These are phyloP conservation scores for Hanleya hanleyi DNA, from an alignment of 2,888 invertebrate genomes.

Conservation along the genomic window DNA sequence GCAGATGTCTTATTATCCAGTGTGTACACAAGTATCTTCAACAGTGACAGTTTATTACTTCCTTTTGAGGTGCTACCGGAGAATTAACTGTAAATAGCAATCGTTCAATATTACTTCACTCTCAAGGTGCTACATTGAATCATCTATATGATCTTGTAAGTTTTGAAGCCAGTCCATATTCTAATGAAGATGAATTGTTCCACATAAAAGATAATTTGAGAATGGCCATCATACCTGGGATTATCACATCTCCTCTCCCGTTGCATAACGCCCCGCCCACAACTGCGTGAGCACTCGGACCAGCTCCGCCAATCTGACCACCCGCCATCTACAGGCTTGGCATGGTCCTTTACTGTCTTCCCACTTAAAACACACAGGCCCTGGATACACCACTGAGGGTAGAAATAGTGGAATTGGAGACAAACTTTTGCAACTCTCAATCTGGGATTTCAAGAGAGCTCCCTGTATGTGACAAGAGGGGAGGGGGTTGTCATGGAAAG, in stretches of 20 bases:
- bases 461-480: too few relatives aligned
- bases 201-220: too few relatives aligned
- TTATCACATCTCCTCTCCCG: conserved; percentile 36
- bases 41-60: too few relatives aligned
- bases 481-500: too few relatives aligned
- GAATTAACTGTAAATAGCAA: too few relatives aligned
- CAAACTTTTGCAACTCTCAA: too few relatives aligned
- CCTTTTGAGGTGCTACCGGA: too few relatives aligned
- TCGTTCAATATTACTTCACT: too few relatives aligned
- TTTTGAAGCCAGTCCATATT: background rate
- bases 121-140: background rate
- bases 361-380: conserved; percentile 29
- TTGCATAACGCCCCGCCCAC: conserved; percentile 42
- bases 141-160: background rate
- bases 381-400: conserved; percentile 39
- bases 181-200: background rate
- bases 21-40: too few relatives aligned
- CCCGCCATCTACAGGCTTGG: conserved; percentile 34
- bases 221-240: conserved; percentile 31
- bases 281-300: conserved; percentile 40
- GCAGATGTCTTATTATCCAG: too few relatives aligned
- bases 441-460: too few relatives aligned
- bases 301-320: conserved; percentile 43
- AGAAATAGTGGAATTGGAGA: background rate
- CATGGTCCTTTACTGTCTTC: background rate